These are phyloP conservation scores for Trypoxylon attenuatum DNA, from an alignment of 2,888 invertebrate species.

Conservation along the genomic window DNA sequence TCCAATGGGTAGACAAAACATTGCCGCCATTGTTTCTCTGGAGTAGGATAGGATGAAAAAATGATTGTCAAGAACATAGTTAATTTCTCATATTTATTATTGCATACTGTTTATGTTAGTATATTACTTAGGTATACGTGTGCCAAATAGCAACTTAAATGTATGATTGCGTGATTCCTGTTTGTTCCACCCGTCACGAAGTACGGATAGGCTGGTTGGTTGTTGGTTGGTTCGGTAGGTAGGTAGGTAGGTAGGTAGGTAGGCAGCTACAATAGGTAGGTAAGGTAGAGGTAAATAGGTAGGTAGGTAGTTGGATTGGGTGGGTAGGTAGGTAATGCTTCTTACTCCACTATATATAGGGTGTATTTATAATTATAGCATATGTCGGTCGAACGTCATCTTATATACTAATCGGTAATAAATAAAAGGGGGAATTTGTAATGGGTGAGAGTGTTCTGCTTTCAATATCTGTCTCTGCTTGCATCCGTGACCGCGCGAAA, in stretches of 20 bases:
- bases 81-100: slow-evolving; percentile 73
- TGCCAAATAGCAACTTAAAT: slow-evolving; percentile 75
- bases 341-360: slow-evolving; percentile 73
- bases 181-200: slow-evolving; percentile 69
- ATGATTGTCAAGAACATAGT: slow-evolving; percentile 25
- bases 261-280: no score
- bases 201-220: slow-evolving; percentile 53
- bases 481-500: slow-evolving; percentile 53
- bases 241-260: slow-evolving; percentile 36
- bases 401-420: slow-evolving; percentile 73
- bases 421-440: slow-evolving; percentile 66
- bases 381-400: slow-evolving; percentile 73
- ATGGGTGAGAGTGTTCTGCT: slow-evolving; percentile 58
- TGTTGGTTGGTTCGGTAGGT: slow-evolving; percentile 35
- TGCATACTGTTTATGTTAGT: slow-evolving; percentile 75
- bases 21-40: neutral
- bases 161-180: slow-evolving; percentile 74
- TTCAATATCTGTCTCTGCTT: slow-evolving; percentile 15
- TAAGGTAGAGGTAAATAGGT: slow-evolving; percentile 39
- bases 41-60: neutral
- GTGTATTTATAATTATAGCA: slow-evolving; percentile 74
- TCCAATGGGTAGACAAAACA: neutral
- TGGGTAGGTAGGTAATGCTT: slow-evolving; percentile 59
- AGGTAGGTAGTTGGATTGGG: slow-evolving; percentile 16
- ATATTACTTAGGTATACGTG: slow-evolving; percentile 75